Percentiles rank a stretch among this genome's conserved stretches.
Conservation (phyloP, 2,888 invertebrate species). For the Rhaphigaster nebulosa region DNA sequence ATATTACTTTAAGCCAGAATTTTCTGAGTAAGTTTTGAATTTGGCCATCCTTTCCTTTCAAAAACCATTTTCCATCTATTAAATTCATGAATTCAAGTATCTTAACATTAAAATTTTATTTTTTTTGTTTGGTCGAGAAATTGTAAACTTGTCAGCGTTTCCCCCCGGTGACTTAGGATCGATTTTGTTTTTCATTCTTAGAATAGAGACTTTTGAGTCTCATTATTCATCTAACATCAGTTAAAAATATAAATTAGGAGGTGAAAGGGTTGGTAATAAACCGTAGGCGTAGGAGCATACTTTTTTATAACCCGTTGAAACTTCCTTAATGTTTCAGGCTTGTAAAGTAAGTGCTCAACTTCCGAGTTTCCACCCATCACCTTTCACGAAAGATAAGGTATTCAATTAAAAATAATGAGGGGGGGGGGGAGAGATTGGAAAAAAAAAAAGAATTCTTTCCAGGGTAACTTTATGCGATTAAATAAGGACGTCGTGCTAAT, state of each 20-base stretch:
- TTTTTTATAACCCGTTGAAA: constrained; percentile 28
- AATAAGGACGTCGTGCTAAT: background rate
- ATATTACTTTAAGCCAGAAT: too few relatives aligned
- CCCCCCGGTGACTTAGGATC: background rate
- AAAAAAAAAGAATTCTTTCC: background rate
- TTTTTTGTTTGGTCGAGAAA: too few relatives aligned
- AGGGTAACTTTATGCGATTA: background rate
- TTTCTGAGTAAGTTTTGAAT: too few relatives aligned
- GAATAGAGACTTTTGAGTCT: background rate
- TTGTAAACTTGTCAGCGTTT: too few relatives aligned
- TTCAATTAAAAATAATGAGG: constrained; percentile 35
- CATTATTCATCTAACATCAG: background rate
- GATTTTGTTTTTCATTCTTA: background rate
- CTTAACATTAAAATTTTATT: too few relatives aligned
- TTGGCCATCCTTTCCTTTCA: too few relatives aligned
- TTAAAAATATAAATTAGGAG: constrained; percentile 17
- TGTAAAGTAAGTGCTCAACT: constrained; percentile 32
- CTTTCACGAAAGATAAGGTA: constrained; percentile 2
- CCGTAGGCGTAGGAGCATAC: constrained; percentile 7
- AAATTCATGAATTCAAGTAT: too few relatives aligned
- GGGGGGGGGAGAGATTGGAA: background rate
- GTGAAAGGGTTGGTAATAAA: background rate
- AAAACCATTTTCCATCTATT: too few relatives aligned
- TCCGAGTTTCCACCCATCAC: constrained; percentile 11
- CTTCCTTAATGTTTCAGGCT: constrained; percentile 23